These are phyloP conservation scores for Prunella himalayana DNA, from an alignment of 2,113 vertebrate genomes.

Conservation along the genomic window DNA sequence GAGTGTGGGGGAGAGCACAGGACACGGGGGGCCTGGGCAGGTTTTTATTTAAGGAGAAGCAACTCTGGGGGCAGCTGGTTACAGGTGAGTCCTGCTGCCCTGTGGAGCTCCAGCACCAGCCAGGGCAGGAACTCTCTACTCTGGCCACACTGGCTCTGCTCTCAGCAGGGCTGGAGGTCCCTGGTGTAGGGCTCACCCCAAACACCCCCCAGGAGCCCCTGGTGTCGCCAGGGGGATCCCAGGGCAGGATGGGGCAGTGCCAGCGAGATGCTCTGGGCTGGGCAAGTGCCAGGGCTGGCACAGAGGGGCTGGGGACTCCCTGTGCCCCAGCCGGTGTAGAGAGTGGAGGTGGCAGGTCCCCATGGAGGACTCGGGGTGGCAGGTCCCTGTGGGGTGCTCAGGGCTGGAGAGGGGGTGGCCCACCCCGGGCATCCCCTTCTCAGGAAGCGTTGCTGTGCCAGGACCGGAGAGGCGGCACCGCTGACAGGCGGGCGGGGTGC, in stretches of 20 bases:
- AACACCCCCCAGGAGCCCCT: neutral
- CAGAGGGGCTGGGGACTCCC: neutral
- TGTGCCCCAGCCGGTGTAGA: neutral
- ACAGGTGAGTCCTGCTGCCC: neutral
- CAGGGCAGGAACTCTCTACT: fast-evolving
- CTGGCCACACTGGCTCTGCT: fast-evolving
- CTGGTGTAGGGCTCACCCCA: neutral
- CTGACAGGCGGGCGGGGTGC: neutral
- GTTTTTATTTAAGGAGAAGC: constrained; percentile 28
- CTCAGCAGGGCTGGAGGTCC: neutral
- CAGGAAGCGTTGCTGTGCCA: neutral
- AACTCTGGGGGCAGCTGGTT: neutral
- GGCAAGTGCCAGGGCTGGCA: fast-evolving
- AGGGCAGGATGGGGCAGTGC: fast-evolving
- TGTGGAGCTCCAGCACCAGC: neutral
- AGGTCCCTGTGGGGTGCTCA: neutral
- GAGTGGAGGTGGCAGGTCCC: neutral
- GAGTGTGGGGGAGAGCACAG: fast-evolving
- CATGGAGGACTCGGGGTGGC: neutral
- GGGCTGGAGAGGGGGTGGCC: neutral
- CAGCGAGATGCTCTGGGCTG: fast-evolving
- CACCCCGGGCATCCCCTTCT: neutral
- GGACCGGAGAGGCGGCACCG: neutral
- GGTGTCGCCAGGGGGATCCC: fast-evolving
- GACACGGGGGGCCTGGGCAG: neutral